Evolutionary conservation across 2,888 invertebrate genomes (phyloP).

Genomic region (Amblyteles armatorius): DNA sequence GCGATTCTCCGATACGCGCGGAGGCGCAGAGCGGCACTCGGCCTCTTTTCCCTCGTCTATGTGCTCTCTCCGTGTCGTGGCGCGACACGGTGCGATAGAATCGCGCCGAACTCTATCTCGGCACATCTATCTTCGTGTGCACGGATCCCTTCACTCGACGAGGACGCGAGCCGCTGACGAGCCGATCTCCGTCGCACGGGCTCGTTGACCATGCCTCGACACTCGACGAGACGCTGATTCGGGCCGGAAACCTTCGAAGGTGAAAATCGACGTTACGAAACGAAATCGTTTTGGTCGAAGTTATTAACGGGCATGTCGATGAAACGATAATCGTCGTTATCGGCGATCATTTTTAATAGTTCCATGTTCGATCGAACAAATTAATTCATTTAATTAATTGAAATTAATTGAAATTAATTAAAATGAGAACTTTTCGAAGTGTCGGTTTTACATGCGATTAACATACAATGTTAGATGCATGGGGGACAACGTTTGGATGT

Average conservation of each 20-base stretch:
- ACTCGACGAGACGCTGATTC: constrained; percentile 3
- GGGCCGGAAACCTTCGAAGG: neutral
- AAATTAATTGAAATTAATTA: neutral
- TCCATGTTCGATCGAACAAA: neutral
- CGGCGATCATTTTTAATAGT: neutral
- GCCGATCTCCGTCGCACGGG: neutral
- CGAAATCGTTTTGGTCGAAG: no score
- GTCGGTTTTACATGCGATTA: neutral
- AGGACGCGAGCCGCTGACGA: constrained; percentile 50
- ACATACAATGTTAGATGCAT: neutral
- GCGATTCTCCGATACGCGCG: constrained; percentile 54
- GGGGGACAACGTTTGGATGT: neutral
- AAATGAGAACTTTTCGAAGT: neutral
- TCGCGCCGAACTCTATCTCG: constrained; percentile 66
- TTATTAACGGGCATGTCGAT: no score
- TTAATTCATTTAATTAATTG: neutral
- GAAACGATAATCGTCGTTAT: no score
- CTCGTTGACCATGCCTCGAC: constrained; percentile 19
- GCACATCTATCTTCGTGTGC: constrained; percentile 8
- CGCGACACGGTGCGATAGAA: constrained; percentile 65
- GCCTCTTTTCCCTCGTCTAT: constrained; percentile 49
- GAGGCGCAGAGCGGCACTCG: constrained; percentile 44
- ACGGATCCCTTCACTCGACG: constrained; percentile 26
- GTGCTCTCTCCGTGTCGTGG: constrained; percentile 7
- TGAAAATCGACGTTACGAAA: neutral